phyloP scores from a whole-genome alignment of 2,113 vertebrate genomes.

The Pungitius pungitius region DNA sequence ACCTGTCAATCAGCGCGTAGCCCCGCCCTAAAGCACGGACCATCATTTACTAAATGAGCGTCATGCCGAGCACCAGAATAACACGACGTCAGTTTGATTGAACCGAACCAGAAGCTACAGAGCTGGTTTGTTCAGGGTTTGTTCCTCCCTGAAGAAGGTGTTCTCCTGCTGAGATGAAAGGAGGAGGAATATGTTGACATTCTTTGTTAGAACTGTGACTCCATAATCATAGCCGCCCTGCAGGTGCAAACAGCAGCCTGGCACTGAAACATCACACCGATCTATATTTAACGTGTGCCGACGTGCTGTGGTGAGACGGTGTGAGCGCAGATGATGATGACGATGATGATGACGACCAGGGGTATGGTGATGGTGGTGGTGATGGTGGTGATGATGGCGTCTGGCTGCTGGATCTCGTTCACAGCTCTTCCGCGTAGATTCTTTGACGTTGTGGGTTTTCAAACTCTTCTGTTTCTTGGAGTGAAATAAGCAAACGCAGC shows the following conservation, averaged over 20 bases:
- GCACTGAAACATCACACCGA: neutral
- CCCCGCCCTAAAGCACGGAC: neutral
- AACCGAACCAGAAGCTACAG: too few relatives aligned
- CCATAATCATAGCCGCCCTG: neutral
- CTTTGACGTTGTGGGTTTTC: neutral
- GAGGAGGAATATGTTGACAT: neutral
- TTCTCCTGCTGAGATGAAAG: neutral
- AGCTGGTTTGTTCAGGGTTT: too few relatives aligned
- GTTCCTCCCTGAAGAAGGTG: neutral
- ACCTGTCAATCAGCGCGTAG: neutral
- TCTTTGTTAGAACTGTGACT: neutral
- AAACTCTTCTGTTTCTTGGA: neutral
- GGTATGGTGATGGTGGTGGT: neutral
- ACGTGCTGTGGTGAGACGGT: neutral
- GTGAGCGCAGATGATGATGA: neutral
- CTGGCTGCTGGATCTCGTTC: conserved; percentile 15
- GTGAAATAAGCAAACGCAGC: neutral
- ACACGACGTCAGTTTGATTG: too few relatives aligned
- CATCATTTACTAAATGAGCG: neutral
- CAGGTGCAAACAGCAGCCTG: neutral
- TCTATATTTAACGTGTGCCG: conserved; percentile 4
- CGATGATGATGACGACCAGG: neutral
- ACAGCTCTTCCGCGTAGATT: neutral
- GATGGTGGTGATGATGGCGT: neutral
- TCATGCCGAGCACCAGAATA: neutral